Percentiles rank a stretch among this genome's conserved stretches.
Conservation (phyloP, 2,113 vertebrate genomes). For the Craseonycteris thonglongyai region DNA sequence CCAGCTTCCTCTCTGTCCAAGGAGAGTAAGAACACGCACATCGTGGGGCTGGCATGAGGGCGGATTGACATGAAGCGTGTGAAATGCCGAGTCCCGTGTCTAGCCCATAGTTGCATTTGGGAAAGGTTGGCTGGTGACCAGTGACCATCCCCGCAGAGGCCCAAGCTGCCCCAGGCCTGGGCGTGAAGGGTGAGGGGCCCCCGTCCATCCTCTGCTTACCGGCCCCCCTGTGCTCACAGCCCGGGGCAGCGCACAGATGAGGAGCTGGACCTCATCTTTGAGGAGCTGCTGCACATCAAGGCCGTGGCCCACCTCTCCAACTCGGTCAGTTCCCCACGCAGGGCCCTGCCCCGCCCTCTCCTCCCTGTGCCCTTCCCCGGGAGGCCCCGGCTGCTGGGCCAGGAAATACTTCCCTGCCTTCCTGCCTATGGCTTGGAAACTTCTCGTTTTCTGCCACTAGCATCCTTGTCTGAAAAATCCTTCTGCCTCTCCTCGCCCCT, state of each 20-base stretch:
- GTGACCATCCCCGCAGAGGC: fast-evolving
- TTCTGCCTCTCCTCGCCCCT: not conserved
- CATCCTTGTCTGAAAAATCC: not conserved
- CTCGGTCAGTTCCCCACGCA: conserved; percentile 84
- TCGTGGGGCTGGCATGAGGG: not conserved
- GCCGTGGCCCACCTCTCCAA: conserved; percentile 93
- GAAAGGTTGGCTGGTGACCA: not conserved
- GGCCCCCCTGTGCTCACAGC: conserved; percentile 57
- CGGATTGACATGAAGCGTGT: fast-evolving
- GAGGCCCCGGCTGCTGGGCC: not conserved
- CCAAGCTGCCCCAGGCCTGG: fast-evolving
- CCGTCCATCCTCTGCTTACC: no score
- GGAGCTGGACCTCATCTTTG: conserved; percentile 95
- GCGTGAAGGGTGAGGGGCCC: not conserved
- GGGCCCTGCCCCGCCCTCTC: fast-evolving
- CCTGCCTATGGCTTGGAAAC: not conserved
- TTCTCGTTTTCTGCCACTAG: not conserved
- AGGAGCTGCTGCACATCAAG: conserved; percentile 94
- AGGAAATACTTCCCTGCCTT: fast-evolving
- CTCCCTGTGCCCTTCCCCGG: not conserved
- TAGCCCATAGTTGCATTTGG: not conserved
- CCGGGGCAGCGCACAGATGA: conserved; percentile 90
- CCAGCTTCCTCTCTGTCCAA: not conserved
- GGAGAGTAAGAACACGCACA: not conserved
- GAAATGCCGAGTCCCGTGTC: fast-evolving